Conservation (phyloP, 2,888 invertebrate genomes). For the Carpatolechia fugitivella region DNA sequence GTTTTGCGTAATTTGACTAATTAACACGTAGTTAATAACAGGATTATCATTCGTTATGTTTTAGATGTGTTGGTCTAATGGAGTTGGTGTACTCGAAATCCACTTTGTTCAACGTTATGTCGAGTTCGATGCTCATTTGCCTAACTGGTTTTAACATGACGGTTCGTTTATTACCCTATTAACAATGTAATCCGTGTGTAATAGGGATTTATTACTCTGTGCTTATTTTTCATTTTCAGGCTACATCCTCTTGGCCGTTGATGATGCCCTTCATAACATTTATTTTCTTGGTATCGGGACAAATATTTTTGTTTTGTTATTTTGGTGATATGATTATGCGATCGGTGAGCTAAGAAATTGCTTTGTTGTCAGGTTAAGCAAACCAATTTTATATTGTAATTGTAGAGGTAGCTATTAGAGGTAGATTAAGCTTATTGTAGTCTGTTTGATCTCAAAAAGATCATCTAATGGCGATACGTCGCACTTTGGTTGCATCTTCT, state of each 20-base stretch:
- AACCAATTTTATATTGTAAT: no score
- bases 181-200: no score
- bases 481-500: no score
- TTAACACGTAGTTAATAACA: not conserved
- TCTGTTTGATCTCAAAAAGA: no score
- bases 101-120: slow-evolving; percentile 43
- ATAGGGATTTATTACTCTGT: not conserved
- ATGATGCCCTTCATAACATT: slow-evolving; percentile 43
- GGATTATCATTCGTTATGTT: no score
- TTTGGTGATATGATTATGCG: slow-evolving; percentile 47
- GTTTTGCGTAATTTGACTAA: no score
- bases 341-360: slow-evolving; percentile 38
- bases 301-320: slow-evolving; percentile 52
- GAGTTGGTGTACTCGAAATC: slow-evolving; percentile 46
- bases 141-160: slow-evolving; percentile 42
- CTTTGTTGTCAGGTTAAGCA: no score
- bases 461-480: no score
- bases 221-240: slow-evolving; percentile 35
- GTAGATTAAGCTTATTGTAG: no score
- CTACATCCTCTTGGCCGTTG: slow-evolving; percentile 35
- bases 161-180: not conserved
- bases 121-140: slow-evolving; percentile 52
- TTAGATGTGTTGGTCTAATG: slow-evolving; percentile 46
- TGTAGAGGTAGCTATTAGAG: no score
- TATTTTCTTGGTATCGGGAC: slow-evolving; percentile 39